Percentiles rank a stretch among this genome's conserved stretches.
These are phyloP conservation scores for Tortricodes alternella DNA, from an alignment of 2,888 invertebrate genomes.

Conservation along the genomic window DNA sequence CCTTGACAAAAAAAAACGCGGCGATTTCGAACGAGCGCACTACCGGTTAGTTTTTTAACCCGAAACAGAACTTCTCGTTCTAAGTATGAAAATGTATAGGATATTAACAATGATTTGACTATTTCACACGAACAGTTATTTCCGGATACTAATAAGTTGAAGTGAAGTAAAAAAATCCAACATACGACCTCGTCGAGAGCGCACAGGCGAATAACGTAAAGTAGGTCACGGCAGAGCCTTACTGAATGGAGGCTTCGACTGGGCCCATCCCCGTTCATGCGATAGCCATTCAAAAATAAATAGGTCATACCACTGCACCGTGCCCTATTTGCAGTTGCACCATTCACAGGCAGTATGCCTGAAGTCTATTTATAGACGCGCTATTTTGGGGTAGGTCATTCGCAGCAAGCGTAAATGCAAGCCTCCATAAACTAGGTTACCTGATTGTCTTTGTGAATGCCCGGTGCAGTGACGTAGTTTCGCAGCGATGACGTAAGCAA, in stretches of 20 bases:
- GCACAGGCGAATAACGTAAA: slow-evolving; percentile 47
- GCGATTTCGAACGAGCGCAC: slow-evolving; percentile 53
- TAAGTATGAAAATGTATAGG: background rate
- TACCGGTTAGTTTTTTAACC: slow-evolving; percentile 40
- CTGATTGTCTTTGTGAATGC: slow-evolving; percentile 77
- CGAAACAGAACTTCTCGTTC: background rate
- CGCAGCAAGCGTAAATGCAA: slow-evolving; percentile 70
- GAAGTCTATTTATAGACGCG: slow-evolving; percentile 74
- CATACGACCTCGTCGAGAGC: slow-evolving; percentile 20
- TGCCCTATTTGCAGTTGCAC: slow-evolving; percentile 72
- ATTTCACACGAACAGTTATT: background rate
- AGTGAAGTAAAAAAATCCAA: slow-evolving; percentile 8
- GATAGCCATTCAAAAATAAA: slow-evolving; percentile 79
- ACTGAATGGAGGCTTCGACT: slow-evolving; percentile 76
- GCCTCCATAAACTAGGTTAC: slow-evolving; percentile 77
- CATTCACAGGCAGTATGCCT: slow-evolving; percentile 66
- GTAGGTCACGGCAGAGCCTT: slow-evolving; percentile 72
- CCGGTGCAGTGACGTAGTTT: slow-evolving; percentile 67
- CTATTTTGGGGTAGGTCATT: slow-evolving; percentile 81
- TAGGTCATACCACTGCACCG: slow-evolving; percentile 81
- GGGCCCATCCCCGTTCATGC: slow-evolving; percentile 76
- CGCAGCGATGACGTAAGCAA: slow-evolving; percentile 63
- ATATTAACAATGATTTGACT: background rate
- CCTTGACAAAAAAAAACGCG: slow-evolving; percentile 48
- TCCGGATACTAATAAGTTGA: background rate